Evolutionary conservation across 2,113 vertebrate genomes (phyloP).

Genomic region (Cochlearius cochlearius): DNA sequence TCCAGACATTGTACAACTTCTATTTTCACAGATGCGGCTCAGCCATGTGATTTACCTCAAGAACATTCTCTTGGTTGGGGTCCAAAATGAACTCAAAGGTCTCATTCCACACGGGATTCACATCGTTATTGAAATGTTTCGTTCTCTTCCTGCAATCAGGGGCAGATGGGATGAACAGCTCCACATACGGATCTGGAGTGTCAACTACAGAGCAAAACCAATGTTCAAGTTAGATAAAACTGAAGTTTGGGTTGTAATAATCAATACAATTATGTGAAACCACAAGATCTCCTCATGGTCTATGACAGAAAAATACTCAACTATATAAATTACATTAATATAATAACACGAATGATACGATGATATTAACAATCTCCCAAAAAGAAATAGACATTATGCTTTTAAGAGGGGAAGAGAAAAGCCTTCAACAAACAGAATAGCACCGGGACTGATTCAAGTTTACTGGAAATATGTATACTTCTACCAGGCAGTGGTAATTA

Average conservation of each 20-base stretch:
- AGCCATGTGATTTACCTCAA: constrained; percentile 80
- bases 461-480: neutral
- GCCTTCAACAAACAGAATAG: neutral
- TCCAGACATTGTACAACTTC: neutral
- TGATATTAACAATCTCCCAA: neutral
- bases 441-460: neutral
- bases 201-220: constrained; percentile 79
- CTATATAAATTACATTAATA: neutral
- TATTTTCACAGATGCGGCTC: neutral
- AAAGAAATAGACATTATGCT: neutral
- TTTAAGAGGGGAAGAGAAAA: neutral
- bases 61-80: constrained; percentile 89
- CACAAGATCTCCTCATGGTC: neutral
- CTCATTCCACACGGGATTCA: constrained; percentile 94
- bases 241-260: neutral
- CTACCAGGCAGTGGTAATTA: neutral
- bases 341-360: neutral
- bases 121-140: constrained; percentile 88
- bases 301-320: neutral
- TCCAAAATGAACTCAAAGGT: constrained; percentile 93
- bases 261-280: neutral
- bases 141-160: constrained; percentile 93
- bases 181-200: constrained; percentile 95
- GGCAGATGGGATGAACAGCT: constrained; percentile 89
- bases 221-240: neutral